Conservation (phyloP, 1,140 invertebrate species). For the Trichonephila inaurata region DNA sequence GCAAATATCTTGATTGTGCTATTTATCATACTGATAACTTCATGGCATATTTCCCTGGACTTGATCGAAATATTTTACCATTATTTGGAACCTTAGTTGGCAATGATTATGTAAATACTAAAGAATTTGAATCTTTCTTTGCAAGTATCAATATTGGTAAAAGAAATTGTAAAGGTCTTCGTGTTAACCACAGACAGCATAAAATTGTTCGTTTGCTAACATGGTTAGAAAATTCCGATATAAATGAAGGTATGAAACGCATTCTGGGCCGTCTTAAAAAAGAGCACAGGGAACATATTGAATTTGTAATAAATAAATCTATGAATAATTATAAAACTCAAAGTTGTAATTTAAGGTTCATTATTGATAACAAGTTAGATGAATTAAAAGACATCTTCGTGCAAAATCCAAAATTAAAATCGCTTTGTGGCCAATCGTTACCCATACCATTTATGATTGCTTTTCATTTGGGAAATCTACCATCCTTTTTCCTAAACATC, state of each 20-base stretch:
- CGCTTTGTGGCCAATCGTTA: slow-evolving; percentile 78
- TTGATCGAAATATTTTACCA: slow-evolving; percentile 86
- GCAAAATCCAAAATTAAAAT: slow-evolving; percentile 59
- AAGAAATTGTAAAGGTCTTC: slow-evolving; percentile 80
- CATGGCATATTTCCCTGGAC: slow-evolving; percentile 84
- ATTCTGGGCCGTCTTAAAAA: slow-evolving; percentile 78
- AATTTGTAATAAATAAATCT: slow-evolving; percentile 75
- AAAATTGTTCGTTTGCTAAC: slow-evolving; percentile 86
- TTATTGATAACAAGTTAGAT: slow-evolving; percentile 22
- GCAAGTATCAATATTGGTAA: slow-evolving; percentile 85
- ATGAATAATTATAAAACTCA: slow-evolving; percentile 78
- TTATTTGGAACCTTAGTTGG: slow-evolving; percentile 90
- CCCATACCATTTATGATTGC: slow-evolving; percentile 86
- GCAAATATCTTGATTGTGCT: slow-evolving; percentile 84
- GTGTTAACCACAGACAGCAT: slow-evolving; percentile 83
- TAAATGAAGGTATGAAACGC: slow-evolving; percentile 85
- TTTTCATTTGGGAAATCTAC: slow-evolving; percentile 84
- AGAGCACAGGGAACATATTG: slow-evolving; percentile 77
- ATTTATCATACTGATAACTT: slow-evolving; percentile 88
- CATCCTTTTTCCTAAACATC: slow-evolving; percentile 86
- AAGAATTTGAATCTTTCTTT: slow-evolving; percentile 87
- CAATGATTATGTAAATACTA: slow-evolving; percentile 90
- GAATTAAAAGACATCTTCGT: slow-evolving; percentile 43
- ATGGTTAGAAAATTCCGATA: slow-evolving; percentile 87
- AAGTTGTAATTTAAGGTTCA: slow-evolving; percentile 25